A percentile compares a stretch with the other conserved stretches of the same genome.
Evolutionary conservation across 92 coral and sea anemone genomes (phyloP).

Genomic region (Porites rus): DNA sequence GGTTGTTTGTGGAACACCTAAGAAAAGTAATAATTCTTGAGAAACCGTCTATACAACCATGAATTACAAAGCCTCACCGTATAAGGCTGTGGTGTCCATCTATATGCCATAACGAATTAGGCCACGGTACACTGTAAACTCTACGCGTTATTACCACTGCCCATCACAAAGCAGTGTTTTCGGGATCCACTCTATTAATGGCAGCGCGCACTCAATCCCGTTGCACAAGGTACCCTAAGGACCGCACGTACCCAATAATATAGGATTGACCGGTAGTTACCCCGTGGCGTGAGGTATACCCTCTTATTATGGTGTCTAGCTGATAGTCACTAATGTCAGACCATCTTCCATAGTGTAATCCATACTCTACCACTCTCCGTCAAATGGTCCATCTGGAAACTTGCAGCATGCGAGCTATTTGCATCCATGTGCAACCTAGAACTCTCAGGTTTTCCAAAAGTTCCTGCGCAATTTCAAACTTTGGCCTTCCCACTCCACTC

Average conservation of each 20-base stretch:
- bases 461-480: conserved; percentile 60
- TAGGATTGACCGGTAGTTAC: conserved; percentile 40
- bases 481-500: conserved; percentile 58
- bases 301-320: conserved; percentile 48
- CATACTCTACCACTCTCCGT: conserved; percentile 70
- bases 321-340: conserved; percentile 57
- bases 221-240: conserved; percentile 58
- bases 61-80: conserved; percentile 52
- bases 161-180: conserved; percentile 64
- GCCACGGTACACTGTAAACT: conserved; percentile 63
- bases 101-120: conserved; percentile 67
- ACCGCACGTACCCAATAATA: conserved; percentile 62
- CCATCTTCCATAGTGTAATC: conserved; percentile 63
- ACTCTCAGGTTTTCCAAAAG: conserved; percentile 54
- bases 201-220: conserved; percentile 49
- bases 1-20: conserved; percentile 15
- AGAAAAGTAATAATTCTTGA: conserved; percentile 50
- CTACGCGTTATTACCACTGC: conserved; percentile 49
- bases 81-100: conserved; percentile 71
- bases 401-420: conserved; percentile 57
- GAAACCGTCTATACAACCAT: conserved; percentile 69
- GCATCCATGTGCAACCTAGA: conserved; percentile 59
- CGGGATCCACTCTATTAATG: conserved; percentile 60
- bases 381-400: conserved; percentile 67
- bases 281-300: conserved; percentile 52